Evolutionary conservation across 1,140 invertebrate species (phyloP), one percentile per base, ranked within the genome.

Genomic region (Riptortus pedestris): DNA sequence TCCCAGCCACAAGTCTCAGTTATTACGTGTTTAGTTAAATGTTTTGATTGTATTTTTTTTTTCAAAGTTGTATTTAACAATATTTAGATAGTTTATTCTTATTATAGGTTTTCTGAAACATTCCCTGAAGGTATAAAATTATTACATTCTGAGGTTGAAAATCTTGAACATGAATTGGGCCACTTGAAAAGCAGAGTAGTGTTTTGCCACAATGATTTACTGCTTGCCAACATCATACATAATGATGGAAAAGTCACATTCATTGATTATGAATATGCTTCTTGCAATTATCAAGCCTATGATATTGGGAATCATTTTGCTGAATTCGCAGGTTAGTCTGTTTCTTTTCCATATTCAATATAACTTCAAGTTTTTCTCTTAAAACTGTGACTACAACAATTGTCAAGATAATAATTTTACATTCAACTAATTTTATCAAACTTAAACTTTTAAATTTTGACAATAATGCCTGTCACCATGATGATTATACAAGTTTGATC

Each of bases 301-400:
- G 96, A 99, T 77, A 95, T 99, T 74, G 96, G 87, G 16, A 97
- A 98, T 80, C 95, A 99, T 79, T 98, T 98, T 79, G 86, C 87
- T 71, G 96, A 99, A 82, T 98, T 93, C 82, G 90, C 90, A 71
- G 95, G 95, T 88, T 80, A 80, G 76, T 67, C 52, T 45, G 16
- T 22, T 11, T 48, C 2, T 29, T 55, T 38, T 38, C 5, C 14
- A 38, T 38, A 7, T 38, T 7, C 14, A 38, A 38, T 38, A 38
- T 38, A 38, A n/a, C n/a, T n/a, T n/a, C n/a, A n/a, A n/a, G n/a
- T n/a, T n/a, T n/a, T n/a, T n/a, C n/a, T n/a, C n/a, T n/a, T n/a
- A n/a, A n/a, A n/a, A n/a, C n/a, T n/a, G n/a, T n/a, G n/a, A n/a
- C n/a, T n/a, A n/a, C n/a, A n/a, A n/a, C n/a, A n/a, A n/a, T n/a